These are phyloP conservation scores for Ceriagrion tenellum DNA, from an alignment of 2,888 invertebrate species.

Conservation along the genomic window DNA sequence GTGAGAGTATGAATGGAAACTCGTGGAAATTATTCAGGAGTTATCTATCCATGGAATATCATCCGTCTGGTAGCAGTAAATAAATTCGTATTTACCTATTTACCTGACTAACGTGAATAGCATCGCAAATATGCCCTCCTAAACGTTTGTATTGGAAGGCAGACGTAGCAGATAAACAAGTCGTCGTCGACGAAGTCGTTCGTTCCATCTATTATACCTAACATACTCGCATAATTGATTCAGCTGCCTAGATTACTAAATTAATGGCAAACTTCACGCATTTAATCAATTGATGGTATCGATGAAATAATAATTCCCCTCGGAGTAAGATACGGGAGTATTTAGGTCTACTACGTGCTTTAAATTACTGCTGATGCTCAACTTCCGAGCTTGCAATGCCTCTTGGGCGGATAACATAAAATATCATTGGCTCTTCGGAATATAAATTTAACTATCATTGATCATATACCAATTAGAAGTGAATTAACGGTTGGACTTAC, in stretches of 20 bases:
- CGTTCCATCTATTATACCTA: not conserved
- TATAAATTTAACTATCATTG: too few species aligned
- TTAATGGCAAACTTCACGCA: not conserved
- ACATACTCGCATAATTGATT: not conserved
- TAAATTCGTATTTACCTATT: not conserved
- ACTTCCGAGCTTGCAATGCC: too few species aligned
- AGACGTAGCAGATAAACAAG: not conserved
- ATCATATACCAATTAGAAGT: too few species aligned
- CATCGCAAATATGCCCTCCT: not conserved
- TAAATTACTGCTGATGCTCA: too few species aligned
- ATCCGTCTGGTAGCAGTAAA: not conserved
- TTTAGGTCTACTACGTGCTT: too few species aligned
- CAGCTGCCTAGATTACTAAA: not conserved
- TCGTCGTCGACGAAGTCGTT: conserved; percentile 7
- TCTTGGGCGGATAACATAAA: too few species aligned
- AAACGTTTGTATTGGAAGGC: not conserved
- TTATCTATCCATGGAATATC: not conserved
- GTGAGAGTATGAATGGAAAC: not conserved
- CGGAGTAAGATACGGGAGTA: too few species aligned
- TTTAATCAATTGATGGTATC: not conserved
- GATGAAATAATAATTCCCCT: too few species aligned
- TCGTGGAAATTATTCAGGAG: not conserved
- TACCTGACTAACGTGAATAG: not conserved
- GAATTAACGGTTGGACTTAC: too few species aligned
- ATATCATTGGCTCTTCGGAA: too few species aligned